Evolutionary conservation across 2,113 vertebrate species (phyloP).

Genomic region (Crotophaga sulcirostris): DNA sequence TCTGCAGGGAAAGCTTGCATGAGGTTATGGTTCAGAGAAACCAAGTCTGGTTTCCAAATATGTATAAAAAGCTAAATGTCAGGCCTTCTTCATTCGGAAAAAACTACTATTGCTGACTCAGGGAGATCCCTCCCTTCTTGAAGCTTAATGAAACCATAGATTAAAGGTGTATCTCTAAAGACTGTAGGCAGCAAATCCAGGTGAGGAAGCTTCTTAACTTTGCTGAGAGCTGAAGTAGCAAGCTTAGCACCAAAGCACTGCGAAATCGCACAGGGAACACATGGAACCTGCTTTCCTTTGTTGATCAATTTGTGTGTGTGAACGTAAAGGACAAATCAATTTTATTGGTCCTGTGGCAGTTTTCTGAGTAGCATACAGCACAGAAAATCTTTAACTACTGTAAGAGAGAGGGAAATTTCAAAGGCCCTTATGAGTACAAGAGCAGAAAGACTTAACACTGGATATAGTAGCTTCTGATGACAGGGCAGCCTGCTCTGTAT

Average conservation of each 20-base stretch:
- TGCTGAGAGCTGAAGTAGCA: background rate
- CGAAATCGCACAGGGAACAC: background rate
- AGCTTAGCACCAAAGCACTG: background rate
- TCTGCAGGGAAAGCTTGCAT: background rate
- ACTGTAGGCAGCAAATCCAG: background rate
- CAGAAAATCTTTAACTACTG: background rate
- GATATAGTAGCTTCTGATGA: background rate
- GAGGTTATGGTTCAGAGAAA: background rate
- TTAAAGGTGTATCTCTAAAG: background rate
- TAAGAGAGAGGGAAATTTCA: background rate
- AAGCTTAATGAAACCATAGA: background rate
- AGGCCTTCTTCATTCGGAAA: background rate
- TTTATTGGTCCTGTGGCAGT: background rate
- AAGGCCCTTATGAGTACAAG: background rate
- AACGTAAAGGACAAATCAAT: background rate
- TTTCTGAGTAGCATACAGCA: background rate
- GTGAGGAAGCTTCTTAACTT: background rate
- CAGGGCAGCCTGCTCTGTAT: background rate
- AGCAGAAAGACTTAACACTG: background rate
- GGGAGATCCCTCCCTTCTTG: background rate
- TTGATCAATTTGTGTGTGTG: rapidly evolving
- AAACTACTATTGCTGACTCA: background rate
- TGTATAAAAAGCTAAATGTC: background rate
- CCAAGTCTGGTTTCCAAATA: background rate
- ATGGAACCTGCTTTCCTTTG: background rate